phyloP scores from a whole-genome alignment of 2,113 vertebrate species.

The Podarcis muralis region DNA sequence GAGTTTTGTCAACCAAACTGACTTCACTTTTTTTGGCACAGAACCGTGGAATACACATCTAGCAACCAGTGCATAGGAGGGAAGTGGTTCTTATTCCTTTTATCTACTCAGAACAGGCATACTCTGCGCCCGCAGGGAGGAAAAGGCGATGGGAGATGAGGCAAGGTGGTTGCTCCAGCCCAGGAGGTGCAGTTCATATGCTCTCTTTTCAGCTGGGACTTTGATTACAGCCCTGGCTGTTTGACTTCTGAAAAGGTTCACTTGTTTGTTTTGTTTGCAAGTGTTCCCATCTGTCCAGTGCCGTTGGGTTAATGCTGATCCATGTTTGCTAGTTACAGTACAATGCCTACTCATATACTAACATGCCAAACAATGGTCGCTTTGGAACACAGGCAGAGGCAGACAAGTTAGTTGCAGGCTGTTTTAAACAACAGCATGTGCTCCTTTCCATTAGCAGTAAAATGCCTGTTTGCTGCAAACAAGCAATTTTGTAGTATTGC shows the following conservation, averaged over 20 bases:
- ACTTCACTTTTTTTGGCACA: neutral
- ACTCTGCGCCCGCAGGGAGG: neutral
- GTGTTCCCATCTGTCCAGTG: rapidly evolving
- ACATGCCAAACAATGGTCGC: neutral
- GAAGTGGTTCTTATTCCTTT: neutral
- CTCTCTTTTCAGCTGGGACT: neutral
- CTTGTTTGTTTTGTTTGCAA: neutral
- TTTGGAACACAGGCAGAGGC: neutral
- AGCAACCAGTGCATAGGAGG: neutral
- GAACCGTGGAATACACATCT: neutral
- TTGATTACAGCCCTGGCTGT: neutral
- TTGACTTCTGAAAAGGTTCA: conserved; percentile 3
- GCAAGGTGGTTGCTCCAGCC: neutral
- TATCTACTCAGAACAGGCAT: neutral
- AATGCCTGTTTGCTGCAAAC: conserved; percentile 21
- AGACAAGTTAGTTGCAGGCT: neutral
- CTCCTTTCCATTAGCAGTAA: conserved; percentile 42
- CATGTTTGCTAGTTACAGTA: neutral
- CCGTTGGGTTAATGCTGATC: neutral
- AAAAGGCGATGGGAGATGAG: neutral
- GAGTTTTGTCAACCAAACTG: neutral
- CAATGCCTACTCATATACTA: neutral
- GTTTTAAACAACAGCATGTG: conserved; percentile 29
- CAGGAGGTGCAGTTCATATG: neutral
- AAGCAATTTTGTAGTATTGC: neutral